phyloP scores from a whole-genome alignment of 2,797 vertebrate species.

The Sebastes vulpes region DNA sequence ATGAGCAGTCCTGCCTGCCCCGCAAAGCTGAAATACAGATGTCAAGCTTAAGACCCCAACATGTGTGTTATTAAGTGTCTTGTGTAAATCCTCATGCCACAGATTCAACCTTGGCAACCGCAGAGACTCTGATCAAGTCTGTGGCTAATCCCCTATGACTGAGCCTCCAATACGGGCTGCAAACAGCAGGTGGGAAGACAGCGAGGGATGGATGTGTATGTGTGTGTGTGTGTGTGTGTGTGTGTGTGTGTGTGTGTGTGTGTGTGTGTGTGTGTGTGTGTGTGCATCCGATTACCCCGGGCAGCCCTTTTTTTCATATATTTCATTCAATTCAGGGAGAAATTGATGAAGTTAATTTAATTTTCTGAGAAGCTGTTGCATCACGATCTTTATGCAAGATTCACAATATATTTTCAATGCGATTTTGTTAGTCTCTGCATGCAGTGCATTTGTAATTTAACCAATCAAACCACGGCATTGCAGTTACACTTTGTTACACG shows the following conservation, averaged over 20 bases:
- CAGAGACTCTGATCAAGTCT: constrained; percentile 80
- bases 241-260: constrained; percentile 23
- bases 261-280: too few relatives aligned
- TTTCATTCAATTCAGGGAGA: neutral
- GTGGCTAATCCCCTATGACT: constrained; percentile 78
- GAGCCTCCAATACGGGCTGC: constrained; percentile 63
- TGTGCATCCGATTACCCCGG: neutral
- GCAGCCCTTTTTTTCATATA: neutral
- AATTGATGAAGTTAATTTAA: neutral
- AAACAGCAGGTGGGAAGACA: constrained; percentile 33
- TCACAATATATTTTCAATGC: neutral
- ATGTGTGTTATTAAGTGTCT: constrained; percentile 73
- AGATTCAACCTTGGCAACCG: constrained; percentile 65
- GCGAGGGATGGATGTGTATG: constrained; percentile 26
- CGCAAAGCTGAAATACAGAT: constrained; percentile 59
- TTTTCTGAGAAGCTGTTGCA: neutral
- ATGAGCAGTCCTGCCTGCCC: constrained; percentile 26
- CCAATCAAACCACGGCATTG: neutral
- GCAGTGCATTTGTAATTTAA: neutral
- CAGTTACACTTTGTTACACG: neutral
- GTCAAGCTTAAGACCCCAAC: constrained; percentile 48
- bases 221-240: neutral
- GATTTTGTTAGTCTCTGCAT: neutral
- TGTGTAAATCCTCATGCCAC: constrained; percentile 73
- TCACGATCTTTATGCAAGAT: neutral